Percentiles rank a stretch among this genome's conserved stretches.
Conservation (phyloP, 1,140 invertebrate genomes). For the Probaryconus sp. region DNA sequence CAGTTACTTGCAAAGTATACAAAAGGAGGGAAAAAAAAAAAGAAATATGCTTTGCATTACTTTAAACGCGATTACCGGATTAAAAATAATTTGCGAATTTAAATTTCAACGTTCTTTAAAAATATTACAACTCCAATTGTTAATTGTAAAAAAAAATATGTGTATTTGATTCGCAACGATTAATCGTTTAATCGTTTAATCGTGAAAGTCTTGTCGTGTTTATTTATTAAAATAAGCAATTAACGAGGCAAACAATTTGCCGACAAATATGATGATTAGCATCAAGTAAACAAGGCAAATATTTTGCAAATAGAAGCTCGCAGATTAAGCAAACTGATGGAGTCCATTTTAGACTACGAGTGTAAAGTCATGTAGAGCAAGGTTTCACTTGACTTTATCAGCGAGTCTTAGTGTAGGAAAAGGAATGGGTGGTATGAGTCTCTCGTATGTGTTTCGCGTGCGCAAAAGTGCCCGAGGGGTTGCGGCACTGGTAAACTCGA, state of each 20-base stretch:
- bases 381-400: constrained; percentile 51
- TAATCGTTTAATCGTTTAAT: too few relatives aligned
- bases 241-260: constrained; percentile 8
- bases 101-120: too few relatives aligned
- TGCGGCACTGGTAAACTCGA: constrained; percentile 25
- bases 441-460: constrained; percentile 24
- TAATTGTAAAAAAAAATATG: too few relatives aligned
- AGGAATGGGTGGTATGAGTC: neutral
- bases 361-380: constrained; percentile 50
- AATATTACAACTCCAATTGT: too few relatives aligned
- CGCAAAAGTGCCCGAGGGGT: constrained; percentile 30
- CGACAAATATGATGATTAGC: constrained; percentile 26
- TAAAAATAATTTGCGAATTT: too few relatives aligned
- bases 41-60: too few relatives aligned
- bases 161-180: too few relatives aligned
- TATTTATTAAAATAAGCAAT: constrained; percentile 5
- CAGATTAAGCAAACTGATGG: constrained; percentile 40
- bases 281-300: constrained; percentile 21
- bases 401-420: constrained; percentile 17
- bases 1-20: too few relatives aligned
- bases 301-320: constrained; percentile 18
- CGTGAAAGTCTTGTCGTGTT: too few relatives aligned
- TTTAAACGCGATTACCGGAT: too few relatives aligned
- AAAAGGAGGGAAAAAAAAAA: too few relatives aligned
- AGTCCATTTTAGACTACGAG: constrained; percentile 29